Conservation (phyloP, 2,797 vertebrate species). For the Hylomyscus alleni region DNA sequence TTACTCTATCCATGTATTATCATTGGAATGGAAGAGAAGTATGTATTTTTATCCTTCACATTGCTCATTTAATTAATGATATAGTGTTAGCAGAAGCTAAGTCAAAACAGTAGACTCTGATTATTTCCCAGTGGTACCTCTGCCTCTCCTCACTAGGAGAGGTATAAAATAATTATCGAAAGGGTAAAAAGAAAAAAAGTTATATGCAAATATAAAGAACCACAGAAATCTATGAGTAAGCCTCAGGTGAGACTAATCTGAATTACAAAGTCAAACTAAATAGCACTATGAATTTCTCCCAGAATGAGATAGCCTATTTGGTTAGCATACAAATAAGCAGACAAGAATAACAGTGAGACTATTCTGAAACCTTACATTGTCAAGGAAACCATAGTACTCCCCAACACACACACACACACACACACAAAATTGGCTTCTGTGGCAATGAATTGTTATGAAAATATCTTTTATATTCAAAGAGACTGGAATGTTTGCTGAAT, state of each 20-base stretch:
- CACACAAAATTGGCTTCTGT: neutral
- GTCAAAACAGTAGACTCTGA: neutral
- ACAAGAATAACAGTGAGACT: neutral
- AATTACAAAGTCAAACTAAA: constrained; percentile 9
- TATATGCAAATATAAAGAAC: neutral
- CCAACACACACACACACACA: neutral
- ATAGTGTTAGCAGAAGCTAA: neutral
- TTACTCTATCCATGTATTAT: neutral
- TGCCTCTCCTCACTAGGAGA: neutral
- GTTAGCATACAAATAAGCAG: neutral
- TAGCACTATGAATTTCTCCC: neutral
- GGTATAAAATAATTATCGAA: neutral
- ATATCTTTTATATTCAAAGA: neutral
- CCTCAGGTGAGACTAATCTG: neutral
- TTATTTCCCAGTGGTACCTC: neutral
- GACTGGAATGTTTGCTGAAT: neutral
- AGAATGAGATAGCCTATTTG: neutral
- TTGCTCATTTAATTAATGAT: neutral
- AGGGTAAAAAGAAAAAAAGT: neutral
- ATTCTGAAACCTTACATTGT: neutral
- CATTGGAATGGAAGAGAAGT: neutral
- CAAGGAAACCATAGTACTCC: neutral
- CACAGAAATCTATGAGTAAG: neutral
- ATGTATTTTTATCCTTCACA: neutral
- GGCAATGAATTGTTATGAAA: neutral